Evolutionary conservation across 2,797 vertebrate species (phyloP), one percentile per base, ranked within the genome.

Genomic region (Mycteria americana): DNA sequence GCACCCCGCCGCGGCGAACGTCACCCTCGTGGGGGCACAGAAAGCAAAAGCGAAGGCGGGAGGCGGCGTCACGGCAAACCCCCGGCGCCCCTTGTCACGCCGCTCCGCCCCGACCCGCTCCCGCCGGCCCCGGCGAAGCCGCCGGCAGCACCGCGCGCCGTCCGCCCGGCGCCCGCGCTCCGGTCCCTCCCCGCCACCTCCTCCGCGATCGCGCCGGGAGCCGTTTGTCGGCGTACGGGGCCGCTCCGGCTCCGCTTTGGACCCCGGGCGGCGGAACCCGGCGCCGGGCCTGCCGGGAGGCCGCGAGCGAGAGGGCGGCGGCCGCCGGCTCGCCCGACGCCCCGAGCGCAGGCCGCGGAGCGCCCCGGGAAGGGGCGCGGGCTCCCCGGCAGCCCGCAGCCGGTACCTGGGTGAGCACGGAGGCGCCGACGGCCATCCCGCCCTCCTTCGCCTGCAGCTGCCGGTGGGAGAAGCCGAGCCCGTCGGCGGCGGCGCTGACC

Each of bases 401-500:
- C 3, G 17, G 18, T 3, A 94, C 99, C 99, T 99, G 99, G 84
- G 99, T 99, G 97, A 99, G 98, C 69, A 99, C 97, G 2, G 99
- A 98, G 11, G 98, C 98, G 96, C 98, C 98, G 37, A 98, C 97
- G 14, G 98, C 97, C 7, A 98, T 96, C 56, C 98, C 98, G 35
- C 98, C 98, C 85, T 99, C 99, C 93, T 99, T 99, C 23, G 98
- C 98, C 69, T 98, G 99, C 82, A 99, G 98, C 97, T 99, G 99
- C 6, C 99, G 99, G 80, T 99, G 99, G 37, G 98, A 99, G 96
- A 98, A 97, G 94, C 98, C 98, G 43, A 98, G 97, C 1, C 99
- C 99, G 27, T 99, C 99, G 95, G 97, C 97, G 37, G 98, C 98
- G 64, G 98, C 98, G 85, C 98, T 99, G 80, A 99, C 98, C 97